These are phyloP conservation scores for Scomber colias DNA, from an alignment of 2,113 vertebrate species.

Conservation along the genomic window DNA sequence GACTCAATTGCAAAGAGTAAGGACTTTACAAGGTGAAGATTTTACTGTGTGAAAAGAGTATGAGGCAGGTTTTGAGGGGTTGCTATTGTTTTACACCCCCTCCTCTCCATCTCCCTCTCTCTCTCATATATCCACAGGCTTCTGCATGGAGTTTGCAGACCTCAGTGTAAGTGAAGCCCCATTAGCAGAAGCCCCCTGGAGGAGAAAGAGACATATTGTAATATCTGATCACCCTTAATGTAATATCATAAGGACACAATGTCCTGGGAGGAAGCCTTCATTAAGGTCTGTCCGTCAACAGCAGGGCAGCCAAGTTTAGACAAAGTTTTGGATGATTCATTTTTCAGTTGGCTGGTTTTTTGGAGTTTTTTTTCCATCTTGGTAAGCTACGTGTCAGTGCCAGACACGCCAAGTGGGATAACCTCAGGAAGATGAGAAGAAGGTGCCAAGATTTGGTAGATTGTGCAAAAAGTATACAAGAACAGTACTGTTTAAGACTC, in stretches of 20 bases:
- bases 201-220: conserved; percentile 55
- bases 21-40: not conserved
- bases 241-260: conserved; percentile 57
- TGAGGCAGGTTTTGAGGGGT: not conserved
- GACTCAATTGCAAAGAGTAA: not conserved
- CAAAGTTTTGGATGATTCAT: conserved; percentile 62
- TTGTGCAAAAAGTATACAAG: conserved; percentile 43
- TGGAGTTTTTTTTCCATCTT: conserved; percentile 17
- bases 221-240: conserved; percentile 61
- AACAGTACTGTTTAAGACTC: not conserved
- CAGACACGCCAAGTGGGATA: conserved; percentile 55
- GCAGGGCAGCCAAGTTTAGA: conserved; percentile 65
- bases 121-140: conserved; percentile 4
- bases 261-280: conserved; percentile 63
- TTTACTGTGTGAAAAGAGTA: not conserved
- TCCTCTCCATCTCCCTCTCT: not conserved
- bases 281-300: conserved; percentile 64
- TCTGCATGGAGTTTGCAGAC: conserved; percentile 15
- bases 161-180: conserved; percentile 16
- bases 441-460: conserved; percentile 50
- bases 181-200: conserved; percentile 25
- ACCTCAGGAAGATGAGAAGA: conserved; percentile 49
- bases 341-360: conserved; percentile 38
- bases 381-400: conserved; percentile 52
- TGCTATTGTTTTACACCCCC: conserved; percentile 2